These are phyloP conservation scores for Taenaris catops DNA, from an alignment of 2,888 invertebrate species.

Conservation along the genomic window DNA sequence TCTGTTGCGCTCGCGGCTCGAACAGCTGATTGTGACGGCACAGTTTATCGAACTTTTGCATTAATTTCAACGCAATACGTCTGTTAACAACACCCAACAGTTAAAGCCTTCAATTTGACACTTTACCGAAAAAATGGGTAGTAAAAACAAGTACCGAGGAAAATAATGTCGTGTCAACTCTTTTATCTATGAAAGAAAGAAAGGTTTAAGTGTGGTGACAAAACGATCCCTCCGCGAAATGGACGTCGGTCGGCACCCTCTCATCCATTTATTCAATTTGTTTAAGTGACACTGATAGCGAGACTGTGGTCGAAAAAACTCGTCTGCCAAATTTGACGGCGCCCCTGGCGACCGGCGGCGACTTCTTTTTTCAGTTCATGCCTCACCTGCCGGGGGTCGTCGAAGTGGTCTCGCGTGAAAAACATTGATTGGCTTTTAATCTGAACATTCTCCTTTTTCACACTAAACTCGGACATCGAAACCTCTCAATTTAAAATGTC, in stretches of 20 bases:
- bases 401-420: conserved; percentile 52
- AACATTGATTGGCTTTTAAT: conserved; percentile 67
- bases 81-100: no score
- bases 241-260: conserved; percentile 40
- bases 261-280: conserved; percentile 73
- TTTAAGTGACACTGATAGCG: conserved; percentile 78
- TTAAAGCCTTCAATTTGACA: no score
- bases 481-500: conserved; percentile 23
- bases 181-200: conserved; percentile 1
- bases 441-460: conserved; percentile 38
- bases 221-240: conserved; percentile 15
- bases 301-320: conserved; percentile 68
- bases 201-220: conserved; percentile 12
- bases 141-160: conserved; percentile 2
- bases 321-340: conserved; percentile 63
- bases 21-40: conserved; percentile 75
- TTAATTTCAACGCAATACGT: conserved; percentile 46
- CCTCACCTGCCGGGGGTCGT: conserved; percentile 58
- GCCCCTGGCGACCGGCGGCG: conserved; percentile 42
- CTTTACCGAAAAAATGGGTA: background rate
- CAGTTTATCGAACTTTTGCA: conserved; percentile 60
- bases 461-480: conserved; percentile 27
- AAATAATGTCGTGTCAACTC: background rate
- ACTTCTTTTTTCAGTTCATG: conserved; percentile 63
- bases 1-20: conserved; percentile 76